Base-by-base conservation (phyloP, 2,113 vertebrate genomes). In the Mohoua ochrocephala region DNA sequence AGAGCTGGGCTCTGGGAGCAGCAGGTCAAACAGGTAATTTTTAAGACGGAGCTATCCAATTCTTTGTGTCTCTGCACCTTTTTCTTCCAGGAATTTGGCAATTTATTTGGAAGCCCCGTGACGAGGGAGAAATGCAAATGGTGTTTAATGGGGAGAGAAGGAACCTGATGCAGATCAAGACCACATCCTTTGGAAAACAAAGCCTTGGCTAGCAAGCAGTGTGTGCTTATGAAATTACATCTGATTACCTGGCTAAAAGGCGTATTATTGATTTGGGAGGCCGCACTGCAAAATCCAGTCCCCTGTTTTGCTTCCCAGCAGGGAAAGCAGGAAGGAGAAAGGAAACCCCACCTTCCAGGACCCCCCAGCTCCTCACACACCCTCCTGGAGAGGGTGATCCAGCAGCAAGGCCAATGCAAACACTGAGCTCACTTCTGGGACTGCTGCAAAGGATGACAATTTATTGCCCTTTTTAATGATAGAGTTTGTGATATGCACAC, bases 401-500 rank as follows among this genome's bases (percentile, higher is more conserved):
- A 23, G 68, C 88, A 74, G 67, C 84, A 20, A 31, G 1, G 93
- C 89, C 95, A 95, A 78, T 9, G 50, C 52, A 90, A 91, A 92
- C 90, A 86, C 86, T 93, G 87, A 92, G 84, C 92, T 96, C 92
- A 81, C 93, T 95, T 96, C 88, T 89, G 95, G 92, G 95, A 53
- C 86, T 56, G 57, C 86, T 79, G 86, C 80, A 95, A 75, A 73
- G 87, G 82, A 94, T 69, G 93, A 96, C 91, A 93, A 91, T 96
- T 95, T 94, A 92, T 87, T 89, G 77, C 88, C 80, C 20, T 1
- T 87, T 97, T 95, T 95, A 92, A 94, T 35, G 84, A 82, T 49
- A 89, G 30, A 23, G 79, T 95, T 84, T 93, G 94, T 14, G 93
- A 95, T 96, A 95, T 59, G 33, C 45, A 74, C 69, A 54, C 76